These are phyloP conservation scores for Pongo pygmaeus DNA, from an alignment of 2,113 vertebrate genomes.

Conservation along the genomic window DNA sequence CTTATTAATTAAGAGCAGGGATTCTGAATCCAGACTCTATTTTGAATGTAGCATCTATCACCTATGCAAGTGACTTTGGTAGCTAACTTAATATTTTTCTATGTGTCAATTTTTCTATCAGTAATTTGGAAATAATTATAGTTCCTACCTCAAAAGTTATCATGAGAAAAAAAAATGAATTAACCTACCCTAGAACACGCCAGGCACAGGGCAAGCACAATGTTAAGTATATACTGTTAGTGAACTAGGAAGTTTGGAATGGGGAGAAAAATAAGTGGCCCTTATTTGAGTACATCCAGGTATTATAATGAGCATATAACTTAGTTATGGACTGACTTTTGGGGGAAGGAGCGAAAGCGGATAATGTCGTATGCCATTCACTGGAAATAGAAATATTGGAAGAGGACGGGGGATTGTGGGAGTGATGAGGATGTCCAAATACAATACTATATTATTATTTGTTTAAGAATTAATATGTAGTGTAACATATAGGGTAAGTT, in stretches of 20 bases:
- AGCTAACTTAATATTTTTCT: neutral
- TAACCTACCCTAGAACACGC: neutral
- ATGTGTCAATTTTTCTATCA: neutral
- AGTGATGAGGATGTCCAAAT: neutral
- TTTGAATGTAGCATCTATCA: neutral
- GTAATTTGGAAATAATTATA: neutral
- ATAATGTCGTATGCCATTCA: neutral
- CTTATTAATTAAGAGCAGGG: neutral
- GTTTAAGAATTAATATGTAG: neutral
- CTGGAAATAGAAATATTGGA: neutral
- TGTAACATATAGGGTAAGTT: neutral
- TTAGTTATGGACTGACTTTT: neutral
- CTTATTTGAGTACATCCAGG: neutral
- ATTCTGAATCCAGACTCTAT: neutral
- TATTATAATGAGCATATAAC: neutral
- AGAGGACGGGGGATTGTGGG: neutral
- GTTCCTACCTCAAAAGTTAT: neutral
- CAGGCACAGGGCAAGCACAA: neutral
- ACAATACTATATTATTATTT: neutral
- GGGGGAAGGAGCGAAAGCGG: rapidly evolving
- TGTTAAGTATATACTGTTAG: rapidly evolving
- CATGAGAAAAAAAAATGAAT: neutral
- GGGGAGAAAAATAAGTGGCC: neutral
- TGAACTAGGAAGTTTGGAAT: neutral
- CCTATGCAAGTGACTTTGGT: neutral